phyloP scores from a whole-genome alignment of 1,140 invertebrate genomes.

The Tribolium madens region DNA sequence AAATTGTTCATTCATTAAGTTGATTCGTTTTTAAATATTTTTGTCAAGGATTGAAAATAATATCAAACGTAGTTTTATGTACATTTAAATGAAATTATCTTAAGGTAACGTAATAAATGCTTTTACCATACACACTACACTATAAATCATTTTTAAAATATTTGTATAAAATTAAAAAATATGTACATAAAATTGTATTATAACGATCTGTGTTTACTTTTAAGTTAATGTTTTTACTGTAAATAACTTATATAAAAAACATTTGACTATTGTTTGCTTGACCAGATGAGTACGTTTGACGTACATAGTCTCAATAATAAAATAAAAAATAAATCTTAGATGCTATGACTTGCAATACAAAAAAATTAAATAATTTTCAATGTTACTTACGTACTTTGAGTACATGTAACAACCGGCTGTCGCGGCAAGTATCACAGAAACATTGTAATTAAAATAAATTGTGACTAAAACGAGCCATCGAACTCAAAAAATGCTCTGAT shows the following conservation, averaged over 20 bases:
- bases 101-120: constrained; percentile 57
- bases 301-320: constrained; percentile 48
- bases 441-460: constrained; percentile 56
- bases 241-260: constrained; percentile 41
- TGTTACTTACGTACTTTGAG: constrained; percentile 43
- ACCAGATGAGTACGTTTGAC: constrained; percentile 44
- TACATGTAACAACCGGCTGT: constrained; percentile 52
- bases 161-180: constrained; percentile 55
- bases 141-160: constrained; percentile 47
- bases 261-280: constrained; percentile 44
- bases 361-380: constrained; percentile 49
- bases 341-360: constrained; percentile 53
- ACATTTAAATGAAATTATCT: constrained; percentile 48
- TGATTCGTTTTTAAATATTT: background rate
- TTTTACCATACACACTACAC: constrained; percentile 38
- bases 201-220: constrained; percentile 43
- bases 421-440: constrained; percentile 63
- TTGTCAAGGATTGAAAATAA: background rate
- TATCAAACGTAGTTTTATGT: constrained; percentile 19
- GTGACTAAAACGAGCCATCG: constrained; percentile 51
- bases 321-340: constrained; percentile 47
- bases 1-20: constrained; percentile 24
- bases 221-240: constrained; percentile 13
- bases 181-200: constrained; percentile 53
- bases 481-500: constrained; percentile 24